These are phyloP conservation scores for Rhabdornis inornatus DNA, from an alignment of 2,113 vertebrate genomes.

Conservation along the genomic window DNA sequence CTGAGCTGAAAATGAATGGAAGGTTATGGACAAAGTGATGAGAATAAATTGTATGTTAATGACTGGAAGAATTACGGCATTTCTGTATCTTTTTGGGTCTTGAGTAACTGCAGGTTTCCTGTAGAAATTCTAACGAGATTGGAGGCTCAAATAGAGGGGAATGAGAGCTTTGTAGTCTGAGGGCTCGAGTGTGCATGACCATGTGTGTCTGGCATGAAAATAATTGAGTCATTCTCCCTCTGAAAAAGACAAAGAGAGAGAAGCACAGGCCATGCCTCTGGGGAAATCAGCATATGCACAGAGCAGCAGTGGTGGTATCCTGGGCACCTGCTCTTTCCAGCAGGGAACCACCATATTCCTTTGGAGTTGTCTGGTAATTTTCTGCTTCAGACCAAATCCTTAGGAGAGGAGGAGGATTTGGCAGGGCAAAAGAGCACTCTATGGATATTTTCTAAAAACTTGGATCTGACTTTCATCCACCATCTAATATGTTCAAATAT, in stretches of 20 bases:
- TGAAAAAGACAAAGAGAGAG: not conserved
- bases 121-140: not conserved
- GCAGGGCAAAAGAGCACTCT: not conserved
- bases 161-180: not conserved
- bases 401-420: not conserved
- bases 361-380: not conserved
- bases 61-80: not conserved
- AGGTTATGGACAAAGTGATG: not conserved
- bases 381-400: not conserved
- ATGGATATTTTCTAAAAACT: not conserved
- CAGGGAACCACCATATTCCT: not conserved
- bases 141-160: not conserved
- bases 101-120: not conserved
- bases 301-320: not conserved
- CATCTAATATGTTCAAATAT: not conserved
- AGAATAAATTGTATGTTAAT: not conserved
- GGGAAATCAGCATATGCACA: slow-evolving; percentile 33
- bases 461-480: not conserved
- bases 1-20: not conserved
- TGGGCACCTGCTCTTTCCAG: slow-evolving; percentile 22
- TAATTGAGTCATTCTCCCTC: slow-evolving; percentile 1
- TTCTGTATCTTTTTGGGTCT: not conserved
- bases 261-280: not conserved
- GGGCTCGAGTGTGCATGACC: not conserved
- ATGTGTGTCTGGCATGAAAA: not conserved